Conservation (phyloP, 2,113 vertebrate genomes). For the Ancistrus triradiatus region DNA sequence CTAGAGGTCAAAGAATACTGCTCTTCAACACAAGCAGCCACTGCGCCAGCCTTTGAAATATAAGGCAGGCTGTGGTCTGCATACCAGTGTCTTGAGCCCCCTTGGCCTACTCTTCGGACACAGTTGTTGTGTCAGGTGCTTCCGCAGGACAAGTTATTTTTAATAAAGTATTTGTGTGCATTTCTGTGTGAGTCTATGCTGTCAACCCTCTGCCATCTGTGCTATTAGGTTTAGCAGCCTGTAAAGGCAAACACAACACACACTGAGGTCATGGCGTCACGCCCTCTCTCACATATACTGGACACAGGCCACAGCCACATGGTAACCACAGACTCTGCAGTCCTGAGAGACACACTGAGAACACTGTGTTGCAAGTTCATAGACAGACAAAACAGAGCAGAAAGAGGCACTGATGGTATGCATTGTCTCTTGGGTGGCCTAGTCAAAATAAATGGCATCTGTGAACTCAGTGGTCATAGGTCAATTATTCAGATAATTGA, state of each 20-base stretch:
- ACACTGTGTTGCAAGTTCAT: neutral
- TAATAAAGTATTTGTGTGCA: slow-evolving; percentile 33
- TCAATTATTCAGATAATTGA: no score
- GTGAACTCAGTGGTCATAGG: slow-evolving; percentile 4
- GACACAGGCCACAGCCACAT: slow-evolving; percentile 22
- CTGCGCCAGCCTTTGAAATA: slow-evolving; percentile 76
- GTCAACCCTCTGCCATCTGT: slow-evolving; percentile 26
- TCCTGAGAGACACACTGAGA: slow-evolving; percentile 1
- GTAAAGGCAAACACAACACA: slow-evolving; percentile 25
- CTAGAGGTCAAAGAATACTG: slow-evolving; percentile 55
- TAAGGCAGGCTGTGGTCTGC: slow-evolving; percentile 44
- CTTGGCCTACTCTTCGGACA: slow-evolving; percentile 56
- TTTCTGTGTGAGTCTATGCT: slow-evolving; percentile 31
- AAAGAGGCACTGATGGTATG: neutral
- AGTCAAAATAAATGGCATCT: slow-evolving; percentile 14
- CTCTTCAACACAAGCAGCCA: slow-evolving; percentile 64
- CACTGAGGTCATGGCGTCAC: slow-evolving; percentile 17
- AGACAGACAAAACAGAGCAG: neutral
- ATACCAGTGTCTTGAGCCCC: slow-evolving; percentile 43
- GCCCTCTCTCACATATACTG: slow-evolving; percentile 17
- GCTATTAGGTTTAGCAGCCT: slow-evolving; percentile 20
- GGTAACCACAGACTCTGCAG: slow-evolving; percentile 5
- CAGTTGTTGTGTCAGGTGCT: slow-evolving; percentile 83
- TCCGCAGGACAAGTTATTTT: slow-evolving; percentile 63
- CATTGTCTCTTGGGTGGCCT: slow-evolving; percentile 18